A percentile compares a stretch with the other conserved stretches of the same genome.
Conservation (phyloP, 2,797 vertebrate species). For the Falco berigora region DNA sequence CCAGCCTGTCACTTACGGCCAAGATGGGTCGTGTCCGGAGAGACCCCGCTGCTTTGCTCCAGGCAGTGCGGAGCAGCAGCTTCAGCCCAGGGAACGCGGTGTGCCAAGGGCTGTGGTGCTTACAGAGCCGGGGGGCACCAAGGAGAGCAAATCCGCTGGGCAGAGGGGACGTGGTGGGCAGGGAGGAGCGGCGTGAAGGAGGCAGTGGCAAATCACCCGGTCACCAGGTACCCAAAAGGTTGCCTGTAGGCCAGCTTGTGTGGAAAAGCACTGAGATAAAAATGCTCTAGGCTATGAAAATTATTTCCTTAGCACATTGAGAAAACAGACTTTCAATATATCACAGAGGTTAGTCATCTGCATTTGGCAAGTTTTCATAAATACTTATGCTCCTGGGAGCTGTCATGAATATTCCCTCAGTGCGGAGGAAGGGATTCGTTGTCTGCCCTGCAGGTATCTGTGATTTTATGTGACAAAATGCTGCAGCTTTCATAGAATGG, state of each 20-base stretch:
- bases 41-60: not conserved
- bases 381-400: not conserved
- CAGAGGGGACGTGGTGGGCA: not conserved
- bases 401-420: not conserved
- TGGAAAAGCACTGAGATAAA: not conserved
- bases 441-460: not conserved
- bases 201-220: not conserved
- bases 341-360: not conserved
- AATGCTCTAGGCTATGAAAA: not conserved
- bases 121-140: not conserved
- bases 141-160: not conserved
- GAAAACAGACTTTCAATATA: not conserved
- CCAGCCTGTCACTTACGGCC: not conserved
- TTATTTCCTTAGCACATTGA: not conserved
- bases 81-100: not conserved
- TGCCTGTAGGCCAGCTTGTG: not conserved
- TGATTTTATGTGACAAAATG: fast-evolving
- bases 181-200: not conserved
- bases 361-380: not conserved
- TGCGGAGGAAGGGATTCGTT: not conserved
- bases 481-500: not conserved
- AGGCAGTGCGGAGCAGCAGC: not conserved
- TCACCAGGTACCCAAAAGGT: not conserved
- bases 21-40: not conserved
- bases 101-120: not conserved